Conservation (phyloP, 2,888 invertebrate species). For the Agrilus biguttatus region DNA sequence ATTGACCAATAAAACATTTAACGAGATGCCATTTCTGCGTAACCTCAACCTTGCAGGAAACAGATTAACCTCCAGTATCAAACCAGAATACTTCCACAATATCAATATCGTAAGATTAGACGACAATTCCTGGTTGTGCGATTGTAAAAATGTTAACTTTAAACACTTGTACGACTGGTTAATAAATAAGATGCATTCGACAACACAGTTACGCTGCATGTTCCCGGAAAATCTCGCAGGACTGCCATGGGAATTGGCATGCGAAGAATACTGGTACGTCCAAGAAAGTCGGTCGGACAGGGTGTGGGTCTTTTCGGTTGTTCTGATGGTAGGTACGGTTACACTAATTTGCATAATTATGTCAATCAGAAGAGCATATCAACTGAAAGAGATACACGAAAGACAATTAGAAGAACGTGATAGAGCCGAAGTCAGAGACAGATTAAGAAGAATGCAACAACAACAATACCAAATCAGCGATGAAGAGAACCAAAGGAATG, state of each 20-base stretch:
- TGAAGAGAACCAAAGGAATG: constrained; percentile 37
- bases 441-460: constrained; percentile 32
- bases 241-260: constrained; percentile 53
- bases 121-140: constrained; percentile 68
- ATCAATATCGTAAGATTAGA: constrained; percentile 43
- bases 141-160: constrained; percentile 47
- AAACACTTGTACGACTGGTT: constrained; percentile 47
- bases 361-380: constrained; percentile 39
- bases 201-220: constrained; percentile 43
- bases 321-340: constrained; percentile 38
- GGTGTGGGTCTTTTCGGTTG: constrained; percentile 44
- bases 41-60: constrained; percentile 55
- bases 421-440: constrained; percentile 41
- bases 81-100: constrained; percentile 44
- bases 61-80: constrained; percentile 49
- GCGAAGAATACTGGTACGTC: constrained; percentile 43
- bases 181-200: constrained; percentile 38
- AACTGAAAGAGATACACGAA: constrained; percentile 35
- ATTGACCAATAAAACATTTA: constrained; percentile 48
- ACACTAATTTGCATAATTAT: constrained; percentile 39
- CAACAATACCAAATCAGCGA: constrained; percentile 29
- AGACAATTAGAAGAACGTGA: constrained; percentile 33
- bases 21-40: constrained; percentile 43
- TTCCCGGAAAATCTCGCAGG: constrained; percentile 48
- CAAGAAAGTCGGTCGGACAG: constrained; percentile 17